A percentile compares a stretch with the other conserved stretches of the same genome.
phyloP scores from a whole-genome alignment of 2,797 vertebrate species.

The Epinephelus coioides region DNA sequence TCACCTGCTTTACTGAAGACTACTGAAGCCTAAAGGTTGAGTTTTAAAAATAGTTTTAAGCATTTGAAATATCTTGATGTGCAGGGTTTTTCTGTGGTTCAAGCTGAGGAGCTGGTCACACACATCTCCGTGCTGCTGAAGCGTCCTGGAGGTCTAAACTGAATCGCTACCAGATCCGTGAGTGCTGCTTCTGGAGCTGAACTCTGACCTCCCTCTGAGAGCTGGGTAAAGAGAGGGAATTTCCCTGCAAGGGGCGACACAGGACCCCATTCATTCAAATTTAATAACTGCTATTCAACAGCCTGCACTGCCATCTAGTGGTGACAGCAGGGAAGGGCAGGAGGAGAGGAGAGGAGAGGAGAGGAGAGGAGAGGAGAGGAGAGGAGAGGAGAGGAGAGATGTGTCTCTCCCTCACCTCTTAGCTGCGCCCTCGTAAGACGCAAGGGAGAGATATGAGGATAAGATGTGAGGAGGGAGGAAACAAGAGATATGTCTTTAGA shows the following conservation, averaged over 20 bases:
- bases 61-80: neutral
- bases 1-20: neutral
- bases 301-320: slow-evolving; percentile 74
- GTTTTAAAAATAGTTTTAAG: neutral
- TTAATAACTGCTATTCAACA: neutral
- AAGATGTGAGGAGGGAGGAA: no score
- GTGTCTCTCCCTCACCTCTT: no score
- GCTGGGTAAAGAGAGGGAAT: slow-evolving; percentile 30
- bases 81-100: neutral
- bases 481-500: no score
- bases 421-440: no score
- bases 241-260: slow-evolving; percentile 23
- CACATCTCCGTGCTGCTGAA: neutral
- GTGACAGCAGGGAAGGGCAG: neutral
- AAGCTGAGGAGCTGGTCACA: neutral
- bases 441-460: no score
- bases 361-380: neutral
- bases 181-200: slow-evolving; percentile 12
- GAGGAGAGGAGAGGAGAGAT: no score
- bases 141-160: neutral
- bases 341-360: neutral
- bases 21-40: neutral
- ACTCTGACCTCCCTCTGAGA: slow-evolving; percentile 41
- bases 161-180: neutral
- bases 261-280: slow-evolving; percentile 36